These are phyloP conservation scores for Brachionichthys hirsutus DNA, from an alignment of 2,113 vertebrate genomes.

Conservation along the genomic window DNA sequence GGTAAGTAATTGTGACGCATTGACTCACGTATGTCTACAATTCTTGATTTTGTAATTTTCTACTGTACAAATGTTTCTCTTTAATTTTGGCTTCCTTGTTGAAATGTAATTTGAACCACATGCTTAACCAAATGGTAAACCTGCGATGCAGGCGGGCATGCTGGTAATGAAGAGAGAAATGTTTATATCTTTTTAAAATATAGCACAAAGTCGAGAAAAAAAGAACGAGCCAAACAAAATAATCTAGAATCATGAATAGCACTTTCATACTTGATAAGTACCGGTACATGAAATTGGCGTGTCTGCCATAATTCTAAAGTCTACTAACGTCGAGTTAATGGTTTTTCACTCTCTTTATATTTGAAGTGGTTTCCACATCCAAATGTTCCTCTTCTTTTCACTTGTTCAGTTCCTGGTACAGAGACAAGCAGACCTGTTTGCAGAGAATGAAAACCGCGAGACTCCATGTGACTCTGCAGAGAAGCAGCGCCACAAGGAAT, in stretches of 20 bases:
- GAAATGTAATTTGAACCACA: not conserved
- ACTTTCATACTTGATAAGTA: no score
- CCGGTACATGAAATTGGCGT: no score
- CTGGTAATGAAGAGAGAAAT: not conserved
- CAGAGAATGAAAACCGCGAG: constrained; percentile 96
- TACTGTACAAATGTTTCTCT: not conserved
- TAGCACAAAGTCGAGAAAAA: no score
- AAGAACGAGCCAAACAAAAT: no score
- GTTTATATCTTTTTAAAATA: no score
- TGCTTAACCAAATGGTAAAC: not conserved
- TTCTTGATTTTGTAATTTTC: not conserved
- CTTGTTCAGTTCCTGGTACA: constrained; percentile 81
- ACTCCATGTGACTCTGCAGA: constrained; percentile 98
- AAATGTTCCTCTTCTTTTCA: constrained; percentile 10
- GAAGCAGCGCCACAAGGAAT: constrained; percentile 94
- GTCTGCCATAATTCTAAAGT: no score
- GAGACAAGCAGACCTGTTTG: constrained; percentile 92
- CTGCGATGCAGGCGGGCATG: no score
- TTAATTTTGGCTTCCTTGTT: not conserved
- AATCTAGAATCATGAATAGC: no score
- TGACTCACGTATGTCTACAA: not conserved
- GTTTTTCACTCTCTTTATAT: no score
- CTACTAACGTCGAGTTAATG: no score
- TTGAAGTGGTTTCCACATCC: not conserved
- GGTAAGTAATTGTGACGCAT: no score